Percentiles rank a stretch among this genome's conserved stretches.
phyloP scores from a whole-genome alignment of 2,113 vertebrate genomes.

The Trochalopteron elliotii region DNA sequence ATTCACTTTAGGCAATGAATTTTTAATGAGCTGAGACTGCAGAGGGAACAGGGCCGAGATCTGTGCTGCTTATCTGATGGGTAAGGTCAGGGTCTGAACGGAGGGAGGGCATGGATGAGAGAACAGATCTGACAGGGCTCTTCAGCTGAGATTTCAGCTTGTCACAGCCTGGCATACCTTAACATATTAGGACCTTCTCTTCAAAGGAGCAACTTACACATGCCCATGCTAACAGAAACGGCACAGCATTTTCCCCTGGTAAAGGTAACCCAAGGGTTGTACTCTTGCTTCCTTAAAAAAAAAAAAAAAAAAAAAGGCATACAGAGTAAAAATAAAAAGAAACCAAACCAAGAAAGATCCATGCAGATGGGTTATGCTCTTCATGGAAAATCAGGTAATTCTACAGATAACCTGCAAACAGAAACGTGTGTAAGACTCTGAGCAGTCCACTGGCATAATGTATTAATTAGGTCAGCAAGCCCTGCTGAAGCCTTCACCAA shows the following conservation, averaged over 20 bases:
- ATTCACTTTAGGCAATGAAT: constrained; percentile 66
- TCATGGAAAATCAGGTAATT: not conserved
- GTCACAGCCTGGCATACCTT: constrained; percentile 16
- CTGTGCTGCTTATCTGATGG: constrained; percentile 73
- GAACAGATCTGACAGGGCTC: constrained; percentile 64
- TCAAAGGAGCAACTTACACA: constrained; percentile 1
- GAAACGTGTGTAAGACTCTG: not conserved
- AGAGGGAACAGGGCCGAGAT: constrained; percentile 54
- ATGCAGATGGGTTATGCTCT: not conserved
- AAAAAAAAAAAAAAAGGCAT: not conserved
- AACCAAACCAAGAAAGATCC: not conserved
- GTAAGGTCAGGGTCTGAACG: constrained; percentile 66
- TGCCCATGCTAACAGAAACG: not conserved
- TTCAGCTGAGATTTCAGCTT: constrained; percentile 58
- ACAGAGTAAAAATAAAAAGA: not conserved
- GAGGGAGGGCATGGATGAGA: constrained; percentile 59
- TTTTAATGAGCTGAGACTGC: constrained; percentile 71
- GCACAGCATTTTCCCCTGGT: not conserved
- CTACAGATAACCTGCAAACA: constrained; percentile 12
- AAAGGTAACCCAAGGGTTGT: constrained; percentile 1
- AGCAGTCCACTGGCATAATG: not conserved
- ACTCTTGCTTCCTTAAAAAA: not conserved
- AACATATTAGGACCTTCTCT: not conserved
- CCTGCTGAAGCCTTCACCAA: not conserved
- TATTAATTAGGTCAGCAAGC: not conserved